Evolutionary conservation across 1,140 invertebrate species (phyloP).

Genomic region (Drosophila kurseongensis): DNA sequence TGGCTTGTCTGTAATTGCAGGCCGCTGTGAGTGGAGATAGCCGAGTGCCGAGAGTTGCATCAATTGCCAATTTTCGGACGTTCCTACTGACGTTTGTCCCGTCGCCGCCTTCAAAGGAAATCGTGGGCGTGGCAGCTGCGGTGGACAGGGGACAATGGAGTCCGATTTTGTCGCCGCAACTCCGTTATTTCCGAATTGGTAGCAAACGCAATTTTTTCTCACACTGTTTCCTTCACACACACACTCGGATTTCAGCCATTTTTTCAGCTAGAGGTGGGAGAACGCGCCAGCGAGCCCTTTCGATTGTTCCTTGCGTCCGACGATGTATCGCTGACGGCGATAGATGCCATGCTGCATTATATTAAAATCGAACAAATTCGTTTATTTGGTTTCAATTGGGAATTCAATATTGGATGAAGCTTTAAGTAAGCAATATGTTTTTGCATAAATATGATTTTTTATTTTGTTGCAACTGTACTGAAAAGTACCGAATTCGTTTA

Average conservation of each 20-base stretch:
- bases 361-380: background rate
- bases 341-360: background rate
- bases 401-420: background rate
- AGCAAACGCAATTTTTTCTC: constrained; percentile 52
- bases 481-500: too few relatives aligned
- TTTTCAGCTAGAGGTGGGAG: constrained; percentile 38
- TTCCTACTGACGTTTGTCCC: constrained; percentile 1
- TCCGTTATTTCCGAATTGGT: constrained; percentile 44
- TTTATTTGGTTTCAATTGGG: background rate
- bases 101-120: background rate
- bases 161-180: constrained; percentile 21
- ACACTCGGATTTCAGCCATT: constrained; percentile 54
- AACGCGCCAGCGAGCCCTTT: constrained; percentile 1
- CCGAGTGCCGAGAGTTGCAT: constrained; percentile 38
- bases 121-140: constrained; percentile 6
- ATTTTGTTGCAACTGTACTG: too few relatives aligned
- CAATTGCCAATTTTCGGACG: constrained; percentile 41
- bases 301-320: constrained; percentile 5
- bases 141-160: constrained; percentile 4
- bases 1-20: constrained; percentile 48
- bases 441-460: too few relatives aligned
- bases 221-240: constrained; percentile 53
- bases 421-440: too few relatives aligned
- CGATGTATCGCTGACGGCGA: background rate
- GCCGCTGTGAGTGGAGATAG: constrained; percentile 29